Evolutionary conservation across 2,888 invertebrate genomes (phyloP).

Genomic region (Campoletis raptor): DNA sequence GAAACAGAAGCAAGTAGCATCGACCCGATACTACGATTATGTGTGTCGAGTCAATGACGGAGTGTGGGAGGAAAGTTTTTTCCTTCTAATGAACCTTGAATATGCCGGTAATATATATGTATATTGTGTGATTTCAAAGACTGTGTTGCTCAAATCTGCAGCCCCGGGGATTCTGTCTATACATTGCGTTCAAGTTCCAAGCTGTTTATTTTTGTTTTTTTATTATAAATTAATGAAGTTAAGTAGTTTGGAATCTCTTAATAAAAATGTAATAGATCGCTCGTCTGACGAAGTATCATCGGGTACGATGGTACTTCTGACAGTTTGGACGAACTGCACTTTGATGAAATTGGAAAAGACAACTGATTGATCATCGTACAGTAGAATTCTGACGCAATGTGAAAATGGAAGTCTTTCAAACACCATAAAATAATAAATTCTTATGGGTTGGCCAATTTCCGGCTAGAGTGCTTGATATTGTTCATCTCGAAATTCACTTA

Average conservation of each 20-base stretch:
- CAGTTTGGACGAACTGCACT: no score
- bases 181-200: not conserved
- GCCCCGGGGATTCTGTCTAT: not conserved
- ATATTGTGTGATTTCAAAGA: not conserved
- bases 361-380: not conserved
- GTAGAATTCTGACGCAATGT: not conserved
- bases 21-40: conserved; percentile 9
- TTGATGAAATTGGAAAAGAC: no score
- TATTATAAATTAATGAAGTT: not conserved
- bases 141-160: not conserved
- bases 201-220: not conserved
- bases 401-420: not conserved
- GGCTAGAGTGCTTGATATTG: not conserved
- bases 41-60: not conserved
- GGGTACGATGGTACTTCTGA: no score
- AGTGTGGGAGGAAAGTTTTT: not conserved
- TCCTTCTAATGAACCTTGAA: not conserved
- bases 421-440: not conserved
- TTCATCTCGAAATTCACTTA: not conserved
- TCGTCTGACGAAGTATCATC: no score
- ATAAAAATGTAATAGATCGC: not conserved
- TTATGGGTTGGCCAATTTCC: not conserved
- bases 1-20: conserved; percentile 18
- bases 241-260: not conserved
- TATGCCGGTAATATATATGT: no score